Base-by-base conservation (phyloP, 2,797 vertebrate species). In the Pangasius macronema region DNA sequence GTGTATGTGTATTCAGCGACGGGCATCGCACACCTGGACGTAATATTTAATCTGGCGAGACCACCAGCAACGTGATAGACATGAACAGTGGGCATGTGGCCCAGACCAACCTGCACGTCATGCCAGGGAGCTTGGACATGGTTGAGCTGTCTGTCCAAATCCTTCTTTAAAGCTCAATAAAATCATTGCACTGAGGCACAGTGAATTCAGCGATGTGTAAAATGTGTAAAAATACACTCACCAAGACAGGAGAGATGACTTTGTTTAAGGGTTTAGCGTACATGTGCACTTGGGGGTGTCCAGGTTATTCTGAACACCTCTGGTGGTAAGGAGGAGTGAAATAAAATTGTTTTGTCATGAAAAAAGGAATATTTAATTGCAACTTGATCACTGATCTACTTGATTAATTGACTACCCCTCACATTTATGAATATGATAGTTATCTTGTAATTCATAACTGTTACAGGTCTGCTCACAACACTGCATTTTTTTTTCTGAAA, bases 111-210 rank as follows among this genome's bases (percentile, higher is more conserved):
- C 80, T 49, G 42, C 80, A 82, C 61, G 59, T 82, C 57, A 65
- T 49, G 80, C 39, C 59, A 82, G 80, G 59, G 42, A 51, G 61
- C 81, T 67, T 51, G 42, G 61, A 83, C 61, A 33, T 67, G 81
- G 81, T 67, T 83, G 61, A 68, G 61, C 46, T 83, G 42, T 67
- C 46, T 67, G 61, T 83, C 81, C 46, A 83, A 83, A 83, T 83
- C 61, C 73, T 72, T 70, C 57, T 63, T n/a, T 55, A 82, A 85
- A 82, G 76, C 57, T 85, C 24, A 53, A 49, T 73, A 85, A 55
- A 57, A 65, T 49, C 81, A 51, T 51, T 83, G 42, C 18, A 24
- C 42, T 67, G 61, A 67, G 10, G 46, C 55, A 75, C 36, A 33
- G 67, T 72, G 49, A 57, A 72, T 84, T 83, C 61, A 67, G 81